Conservation (phyloP, 1,140 invertebrate species). For the Zaprionus taronus region DNA sequence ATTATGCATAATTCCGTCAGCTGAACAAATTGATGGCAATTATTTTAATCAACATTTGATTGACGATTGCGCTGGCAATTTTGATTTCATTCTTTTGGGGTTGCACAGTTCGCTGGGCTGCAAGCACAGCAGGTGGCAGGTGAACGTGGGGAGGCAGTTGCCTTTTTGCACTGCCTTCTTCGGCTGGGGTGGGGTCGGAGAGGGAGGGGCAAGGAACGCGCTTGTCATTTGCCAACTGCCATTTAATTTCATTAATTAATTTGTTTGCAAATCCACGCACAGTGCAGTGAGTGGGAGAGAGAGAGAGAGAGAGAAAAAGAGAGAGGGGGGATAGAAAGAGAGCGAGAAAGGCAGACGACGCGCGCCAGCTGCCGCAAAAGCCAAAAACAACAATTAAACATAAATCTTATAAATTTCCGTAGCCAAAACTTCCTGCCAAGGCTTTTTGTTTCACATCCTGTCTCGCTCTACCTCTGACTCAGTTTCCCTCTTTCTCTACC, state of each 20-base stretch:
- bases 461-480: background rate
- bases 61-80: constrained; percentile 31
- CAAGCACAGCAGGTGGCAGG: background rate
- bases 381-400: constrained; percentile 83
- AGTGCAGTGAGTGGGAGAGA: constrained; percentile 3
- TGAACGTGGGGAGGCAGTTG: background rate
- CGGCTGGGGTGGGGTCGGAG: background rate
- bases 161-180: background rate
- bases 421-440: constrained; percentile 77
- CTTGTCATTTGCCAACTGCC: constrained; percentile 72
- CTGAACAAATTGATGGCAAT: constrained; percentile 38
- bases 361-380: constrained; percentile 76
- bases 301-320: background rate
- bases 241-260: constrained; percentile 82
- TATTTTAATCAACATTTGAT: constrained; percentile 46
- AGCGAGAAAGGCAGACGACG: constrained; percentile 21
- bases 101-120: background rate
- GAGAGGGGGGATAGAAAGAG: background rate
- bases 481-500: background rate
- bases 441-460: constrained; percentile 63
- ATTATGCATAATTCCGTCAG: constrained; percentile 19
- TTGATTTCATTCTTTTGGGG: constrained; percentile 14
- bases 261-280: constrained; percentile 61
- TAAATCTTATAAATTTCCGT: constrained; percentile 83
- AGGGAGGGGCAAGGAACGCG: background rate